Conservation (phyloP, 2,113 vertebrate species). For the Scolopax mira region DNA sequence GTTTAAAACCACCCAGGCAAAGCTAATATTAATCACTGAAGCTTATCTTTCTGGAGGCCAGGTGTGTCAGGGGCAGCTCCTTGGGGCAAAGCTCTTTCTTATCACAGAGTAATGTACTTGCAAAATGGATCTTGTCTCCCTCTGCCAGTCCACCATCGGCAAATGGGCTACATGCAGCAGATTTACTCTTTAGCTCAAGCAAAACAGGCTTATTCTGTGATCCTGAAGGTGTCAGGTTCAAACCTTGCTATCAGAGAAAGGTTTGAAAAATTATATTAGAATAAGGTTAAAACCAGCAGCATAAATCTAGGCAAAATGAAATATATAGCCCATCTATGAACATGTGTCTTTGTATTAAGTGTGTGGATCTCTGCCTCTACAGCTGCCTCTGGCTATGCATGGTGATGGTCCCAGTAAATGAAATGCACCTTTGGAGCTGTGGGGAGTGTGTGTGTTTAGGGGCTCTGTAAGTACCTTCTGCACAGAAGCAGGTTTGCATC, state of each 20-base stretch:
- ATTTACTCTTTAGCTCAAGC: background rate
- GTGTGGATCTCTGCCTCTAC: background rate
- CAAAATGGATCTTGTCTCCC: background rate
- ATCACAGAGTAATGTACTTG: background rate
- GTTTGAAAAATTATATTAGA: background rate
- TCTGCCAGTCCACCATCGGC: background rate
- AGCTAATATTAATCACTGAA: background rate
- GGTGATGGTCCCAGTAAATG: background rate
- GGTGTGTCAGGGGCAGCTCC: background rate
- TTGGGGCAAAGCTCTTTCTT: background rate
- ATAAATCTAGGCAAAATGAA: background rate
- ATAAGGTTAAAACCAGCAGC: background rate
- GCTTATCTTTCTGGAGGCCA: background rate
- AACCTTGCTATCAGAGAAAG: background rate
- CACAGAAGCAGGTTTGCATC: slow-evolving; percentile 24
- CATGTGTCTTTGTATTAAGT: background rate
- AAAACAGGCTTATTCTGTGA: background rate
- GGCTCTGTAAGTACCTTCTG: background rate
- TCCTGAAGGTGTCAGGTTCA: background rate
- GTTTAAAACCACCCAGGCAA: background rate
- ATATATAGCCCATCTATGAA: background rate
- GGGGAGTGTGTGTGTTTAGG: background rate
- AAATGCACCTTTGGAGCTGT: background rate
- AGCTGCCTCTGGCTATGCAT: background rate
- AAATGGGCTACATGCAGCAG: background rate